Evolutionary conservation across 2,888 invertebrate species (phyloP), one percentile per base, ranked within the genome.

Genomic region (Pantelozetes paolii): DNA sequence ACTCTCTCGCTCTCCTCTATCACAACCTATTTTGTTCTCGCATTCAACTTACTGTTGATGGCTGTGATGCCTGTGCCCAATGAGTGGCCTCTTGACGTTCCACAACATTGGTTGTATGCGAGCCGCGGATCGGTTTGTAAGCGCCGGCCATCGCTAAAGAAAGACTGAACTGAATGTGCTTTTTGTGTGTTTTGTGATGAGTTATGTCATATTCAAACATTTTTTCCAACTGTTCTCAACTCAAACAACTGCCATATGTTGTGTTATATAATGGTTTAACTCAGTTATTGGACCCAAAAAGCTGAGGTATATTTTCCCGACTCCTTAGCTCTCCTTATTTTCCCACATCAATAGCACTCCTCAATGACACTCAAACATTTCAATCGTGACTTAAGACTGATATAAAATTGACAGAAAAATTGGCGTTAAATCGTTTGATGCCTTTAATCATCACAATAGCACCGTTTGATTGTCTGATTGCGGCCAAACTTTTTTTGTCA

Each of bases 1-100:
- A n/a, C 36, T 36, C 36, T 36, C 36, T 36, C 36, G 64, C 75
- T 74, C 73, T 64, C 75, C 69, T 48, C 72, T 74, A 70, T 74
- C 69, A 69, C 71, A 67, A 71, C 72, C 54, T 54, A 54, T 54
- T 54, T 54, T 23, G 23, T 54, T 54, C 26, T 8, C 8, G 11
- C 48, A n/a, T 48, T 32, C 18, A n/a, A 48, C 28, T n/a, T 15
- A 18, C 54, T 54, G 54, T 50, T 42, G 28, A 48, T 71, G 42
- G 23, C 71, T 71, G 20, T 42, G 28, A 48, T 71, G 42, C n/a
- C 71, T 71, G 20, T 67, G 32, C 40, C n/a, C n/a, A n/a, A n/a
- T 40, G 67, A 67, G 67, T 67, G 67, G 67, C 67, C 67, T 67
- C 48, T 71, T 71, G 20, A 54, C 50, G 71, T 71, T 71, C 40